A percentile compares a stretch with the other conserved stretches of the same genome.
Evolutionary conservation across 2,888 invertebrate species (phyloP).

Genomic region (Chrysopilus asiliformis): DNA sequence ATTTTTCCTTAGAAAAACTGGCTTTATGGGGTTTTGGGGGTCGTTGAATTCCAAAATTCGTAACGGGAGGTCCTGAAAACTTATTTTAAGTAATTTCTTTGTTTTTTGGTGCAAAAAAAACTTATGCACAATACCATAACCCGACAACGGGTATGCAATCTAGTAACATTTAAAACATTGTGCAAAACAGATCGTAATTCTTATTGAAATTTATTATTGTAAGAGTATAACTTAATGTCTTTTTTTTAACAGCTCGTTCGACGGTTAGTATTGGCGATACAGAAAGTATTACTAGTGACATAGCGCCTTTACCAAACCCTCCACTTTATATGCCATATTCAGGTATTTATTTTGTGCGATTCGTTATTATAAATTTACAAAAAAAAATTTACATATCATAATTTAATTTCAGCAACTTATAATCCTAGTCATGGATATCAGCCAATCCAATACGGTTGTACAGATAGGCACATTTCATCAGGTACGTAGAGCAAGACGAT

Average conservation of each 20-base stretch:
- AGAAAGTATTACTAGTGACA: conserved; percentile 36
- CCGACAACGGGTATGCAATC: too few relatives aligned
- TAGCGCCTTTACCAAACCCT: conserved; percentile 36
- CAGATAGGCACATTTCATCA: conserved; percentile 36
- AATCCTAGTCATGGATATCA: conserved; percentile 38
- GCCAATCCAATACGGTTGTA: conserved; percentile 36
- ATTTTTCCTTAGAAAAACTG: too few relatives aligned
- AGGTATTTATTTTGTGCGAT: conserved; percentile 11
- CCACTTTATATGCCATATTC: conserved; percentile 38
- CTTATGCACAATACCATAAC: too few relatives aligned
- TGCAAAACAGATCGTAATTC: neutral
- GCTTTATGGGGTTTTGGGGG: too few relatives aligned
- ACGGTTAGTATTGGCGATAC: conserved; percentile 35
- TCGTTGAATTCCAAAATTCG: too few relatives aligned
- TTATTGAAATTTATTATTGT: neutral
- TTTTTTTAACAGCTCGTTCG: conserved; percentile 19
- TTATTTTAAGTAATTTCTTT: too few relatives aligned
- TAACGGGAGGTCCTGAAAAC: too few relatives aligned
- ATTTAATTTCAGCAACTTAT: conserved; percentile 26
- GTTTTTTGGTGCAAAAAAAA: too few relatives aligned
- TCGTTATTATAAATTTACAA: too few relatives aligned
- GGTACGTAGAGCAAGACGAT: too few relatives aligned
- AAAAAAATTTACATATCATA: conserved; percentile 1
- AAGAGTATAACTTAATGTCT: neutral
- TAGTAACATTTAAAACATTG: too few relatives aligned